Evolutionary conservation across 2,113 vertebrate species (phyloP), one percentile per base, ranked within the genome.

Genomic region (Calyptommatus sinebrachiatus): DNA sequence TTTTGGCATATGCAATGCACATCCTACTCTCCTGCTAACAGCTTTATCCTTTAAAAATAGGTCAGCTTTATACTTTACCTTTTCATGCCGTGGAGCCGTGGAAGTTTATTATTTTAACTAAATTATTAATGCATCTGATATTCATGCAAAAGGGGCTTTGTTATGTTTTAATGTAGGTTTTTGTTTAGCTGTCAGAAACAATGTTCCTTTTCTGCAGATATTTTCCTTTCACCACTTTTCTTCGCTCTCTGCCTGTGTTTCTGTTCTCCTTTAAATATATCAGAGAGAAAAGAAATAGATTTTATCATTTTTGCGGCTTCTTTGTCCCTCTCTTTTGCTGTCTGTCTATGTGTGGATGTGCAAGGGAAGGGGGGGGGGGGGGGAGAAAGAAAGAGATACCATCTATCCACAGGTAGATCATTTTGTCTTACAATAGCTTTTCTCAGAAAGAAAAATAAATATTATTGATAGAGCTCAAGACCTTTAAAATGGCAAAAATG

Each of bases 401-500:
- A 67, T 71, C 60, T 5, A 45, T 1, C 65, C 18, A 77, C 26
- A 81, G 53, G 14, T 57, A 41, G 35, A 75, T 84, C 1, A 82
- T 83, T 91, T 84, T 88, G 86, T 80, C 41, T 76, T 83, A 79
- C 0, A n/a, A 4, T 21, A 80, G 69, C 24, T 68, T 81, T 88
- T 87, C 20, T 76, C 22, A 12, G 1, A 6, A 7, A 21, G 35
- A 71, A 4, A n/a, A 29, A 67, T 78, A 26, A 65, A 63, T 18
- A 83, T 77, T 87, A 28, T 1, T 57, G 88, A 69, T 88, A 8
- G 83, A 87, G 88, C 57, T 84, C 53, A 80, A 81, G 26, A 73
- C n/a, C 61, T 85, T 69, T 84, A 84, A 88, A 91, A 86, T 11
- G 86, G 69, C 61, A 87, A 93, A 69, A 91, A 84, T 91, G 88